Base-by-base conservation (phyloP, 2,113 vertebrate species). In the Bubo scandiacus region DNA sequence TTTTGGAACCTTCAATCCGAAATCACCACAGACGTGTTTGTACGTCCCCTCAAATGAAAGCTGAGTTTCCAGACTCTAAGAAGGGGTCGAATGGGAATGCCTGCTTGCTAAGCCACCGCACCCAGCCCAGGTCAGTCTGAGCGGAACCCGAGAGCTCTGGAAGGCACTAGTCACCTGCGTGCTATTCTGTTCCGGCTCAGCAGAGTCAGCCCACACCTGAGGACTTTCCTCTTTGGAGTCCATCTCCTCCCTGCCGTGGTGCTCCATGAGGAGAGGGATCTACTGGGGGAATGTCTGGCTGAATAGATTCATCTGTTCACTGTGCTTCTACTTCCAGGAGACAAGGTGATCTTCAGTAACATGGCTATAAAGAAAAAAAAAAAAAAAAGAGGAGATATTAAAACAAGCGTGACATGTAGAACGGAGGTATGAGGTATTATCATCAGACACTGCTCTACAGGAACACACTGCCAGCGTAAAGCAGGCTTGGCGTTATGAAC, bases 181-280 rank as follows among this genome's bases (percentile, higher is more conserved):
- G 57, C 98, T 47, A 4, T 67, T 97, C 94, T 98, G 96, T 6
- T 98, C 98, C 16, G 98, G 98, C 26, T 98, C 98, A 34, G 97
- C 94, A 74, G 98, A 87, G 11, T 97, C 91, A 13, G 98, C 72
- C 98, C 98, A 98, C 94, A 98, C 98, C 5, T 98, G 98, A 57
- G 98, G 78, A 81, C 91, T 94, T 85, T 98, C 98, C 12, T 98
- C 98, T 97, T 98, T 98, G 17, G 97, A 90, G 54, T 98, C 98
- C 98, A 98, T 98, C 74, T 87, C 94, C 66, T 95, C 95, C 86
- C 80, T 73, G 34, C 75, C 7, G 38, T 88, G 67, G 62, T 74
- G 92, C 81, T 95, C 97, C 95, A 85, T 94, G 61, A 42, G 23
- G 51, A 79, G 54, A 43, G 21, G 38, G 49, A 63, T 78, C 87